Evolutionary conservation across 2,888 invertebrate species (phyloP).

Genomic region (Biston stratarius): DNA sequence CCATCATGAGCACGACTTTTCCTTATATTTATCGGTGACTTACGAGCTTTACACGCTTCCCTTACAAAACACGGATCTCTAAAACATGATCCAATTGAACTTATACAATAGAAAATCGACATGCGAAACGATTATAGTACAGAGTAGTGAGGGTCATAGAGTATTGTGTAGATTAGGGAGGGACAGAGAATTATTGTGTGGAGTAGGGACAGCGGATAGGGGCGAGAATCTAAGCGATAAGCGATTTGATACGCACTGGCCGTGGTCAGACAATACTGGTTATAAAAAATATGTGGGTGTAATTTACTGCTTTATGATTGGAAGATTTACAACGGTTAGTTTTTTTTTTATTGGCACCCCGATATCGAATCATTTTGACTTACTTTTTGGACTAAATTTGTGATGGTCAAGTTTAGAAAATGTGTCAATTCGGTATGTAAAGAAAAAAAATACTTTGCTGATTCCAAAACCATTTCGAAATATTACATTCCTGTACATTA

Average conservation of each 20-base stretch:
- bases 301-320: constrained; percentile 34
- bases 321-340: constrained; percentile 2
- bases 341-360: neutral
- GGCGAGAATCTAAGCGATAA: constrained; percentile 26
- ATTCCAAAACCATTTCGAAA: too few species aligned
- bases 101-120: constrained; percentile 42
- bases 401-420: too few species aligned
- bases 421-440: too few species aligned
- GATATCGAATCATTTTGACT: neutral
- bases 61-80: constrained; percentile 6
- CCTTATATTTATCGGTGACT: too few species aligned
- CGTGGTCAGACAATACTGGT: constrained; percentile 23
- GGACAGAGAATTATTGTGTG: constrained; percentile 13
- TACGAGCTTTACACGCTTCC: neutral
- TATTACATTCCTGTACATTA: too few species aligned
- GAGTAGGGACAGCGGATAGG: constrained; percentile 14
- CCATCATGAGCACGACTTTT: too few species aligned
- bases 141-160: constrained; percentile 20
- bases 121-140: constrained; percentile 41
- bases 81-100: constrained; percentile 47
- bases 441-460: too few species aligned
- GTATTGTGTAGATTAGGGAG: constrained; percentile 10
- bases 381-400: too few species aligned
- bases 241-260: constrained; percentile 31
- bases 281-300: constrained; percentile 27